These are phyloP conservation scores for Ciona savignyi DNA, from an alignment of 23 tunicate species.

Conservation along the genomic window DNA sequence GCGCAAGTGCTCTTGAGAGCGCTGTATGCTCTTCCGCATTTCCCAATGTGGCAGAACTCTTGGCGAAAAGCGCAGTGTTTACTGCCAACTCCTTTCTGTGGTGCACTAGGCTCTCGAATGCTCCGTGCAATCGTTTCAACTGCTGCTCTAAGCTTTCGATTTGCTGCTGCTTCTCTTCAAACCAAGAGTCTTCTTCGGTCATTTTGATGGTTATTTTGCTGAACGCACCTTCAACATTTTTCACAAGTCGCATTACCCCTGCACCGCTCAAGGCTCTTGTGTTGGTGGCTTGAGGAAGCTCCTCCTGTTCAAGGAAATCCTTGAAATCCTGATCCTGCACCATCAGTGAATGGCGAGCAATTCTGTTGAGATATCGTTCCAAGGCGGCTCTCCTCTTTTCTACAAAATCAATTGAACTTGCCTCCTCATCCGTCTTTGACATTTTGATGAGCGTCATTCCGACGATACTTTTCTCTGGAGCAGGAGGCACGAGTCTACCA, in stretches of 20 bases:
- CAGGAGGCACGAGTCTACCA: constrained; percentile 87
- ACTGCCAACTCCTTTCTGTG: constrained; percentile 69
- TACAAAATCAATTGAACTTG: constrained; percentile 75
- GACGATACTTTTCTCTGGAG: constrained; percentile 89
- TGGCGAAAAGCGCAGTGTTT: constrained; percentile 82
- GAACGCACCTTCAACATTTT: constrained; percentile 92
- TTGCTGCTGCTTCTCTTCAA: constrained; percentile 96
- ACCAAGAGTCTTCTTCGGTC: constrained; percentile 92
- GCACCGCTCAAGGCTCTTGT: constrained; percentile 91
- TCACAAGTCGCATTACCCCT: constrained; percentile 81
- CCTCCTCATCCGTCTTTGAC: constrained; percentile 91
- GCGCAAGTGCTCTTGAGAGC: constrained; percentile 88
- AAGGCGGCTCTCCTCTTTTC: constrained; percentile 85
- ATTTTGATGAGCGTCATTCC: constrained; percentile 84
- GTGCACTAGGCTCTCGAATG: constrained; percentile 81
- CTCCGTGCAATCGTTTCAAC: constrained; percentile 44
- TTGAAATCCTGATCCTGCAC: constrained; percentile 79
- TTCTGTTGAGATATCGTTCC: constrained; percentile 73
- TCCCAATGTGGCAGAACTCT: constrained; percentile 85
- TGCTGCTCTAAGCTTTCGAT: constrained; percentile 71
- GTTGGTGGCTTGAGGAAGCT: constrained; percentile 82
- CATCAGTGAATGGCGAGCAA: constrained; percentile 44
- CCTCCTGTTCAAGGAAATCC: constrained; percentile 75
- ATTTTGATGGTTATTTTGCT: constrained; percentile 84
- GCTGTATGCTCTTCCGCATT: constrained; percentile 97